Percentiles rank a stretch among this genome's conserved stretches.
Evolutionary conservation across 2,797 vertebrate species (phyloP).

Genomic region (Myoxocephalus aenaeus): DNA sequence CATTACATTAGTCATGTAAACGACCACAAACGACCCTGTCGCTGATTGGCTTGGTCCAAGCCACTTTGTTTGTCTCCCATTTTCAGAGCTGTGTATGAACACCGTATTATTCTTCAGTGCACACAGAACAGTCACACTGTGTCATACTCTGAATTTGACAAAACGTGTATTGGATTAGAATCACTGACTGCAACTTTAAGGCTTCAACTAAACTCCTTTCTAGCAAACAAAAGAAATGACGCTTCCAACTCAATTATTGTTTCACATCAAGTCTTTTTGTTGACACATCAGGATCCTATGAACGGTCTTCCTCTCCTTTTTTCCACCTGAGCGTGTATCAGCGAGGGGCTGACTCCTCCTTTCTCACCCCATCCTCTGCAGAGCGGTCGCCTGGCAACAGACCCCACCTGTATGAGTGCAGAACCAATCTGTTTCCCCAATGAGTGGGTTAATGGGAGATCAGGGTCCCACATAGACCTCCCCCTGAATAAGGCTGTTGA

Average conservation of each 20-base stretch:
- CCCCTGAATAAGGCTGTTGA: not conserved
- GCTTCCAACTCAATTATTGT: slow-evolving; percentile 9
- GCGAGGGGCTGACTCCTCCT: slow-evolving; percentile 16
- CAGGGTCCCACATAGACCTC: not conserved
- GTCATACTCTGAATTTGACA: too few relatives aligned
- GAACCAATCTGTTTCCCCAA: slow-evolving; percentile 37
- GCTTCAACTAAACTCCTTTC: not conserved
- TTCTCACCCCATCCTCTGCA: slow-evolving; percentile 29
- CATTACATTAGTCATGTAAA: not conserved
- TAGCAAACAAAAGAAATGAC: slow-evolving; percentile 12
- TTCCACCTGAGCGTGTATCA: slow-evolving; percentile 50
- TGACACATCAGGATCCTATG: slow-evolving; percentile 6
- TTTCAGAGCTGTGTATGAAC: not conserved
- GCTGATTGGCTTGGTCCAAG: not conserved
- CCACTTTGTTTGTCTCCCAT: too few relatives aligned
- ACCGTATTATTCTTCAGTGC: not conserved
- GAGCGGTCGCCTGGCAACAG: slow-evolving; percentile 55
- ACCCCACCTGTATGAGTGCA: slow-evolving; percentile 31
- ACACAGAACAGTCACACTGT: not conserved
- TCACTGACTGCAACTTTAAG: not conserved
- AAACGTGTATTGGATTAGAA: not conserved
- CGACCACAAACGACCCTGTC: not conserved
- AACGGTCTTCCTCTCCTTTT: not conserved
- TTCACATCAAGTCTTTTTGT: slow-evolving; percentile 12
- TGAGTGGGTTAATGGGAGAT: slow-evolving; percentile 34